Base-by-base conservation (phyloP, 2,113 vertebrate genomes). In the Oophaga pumilio region DNA sequence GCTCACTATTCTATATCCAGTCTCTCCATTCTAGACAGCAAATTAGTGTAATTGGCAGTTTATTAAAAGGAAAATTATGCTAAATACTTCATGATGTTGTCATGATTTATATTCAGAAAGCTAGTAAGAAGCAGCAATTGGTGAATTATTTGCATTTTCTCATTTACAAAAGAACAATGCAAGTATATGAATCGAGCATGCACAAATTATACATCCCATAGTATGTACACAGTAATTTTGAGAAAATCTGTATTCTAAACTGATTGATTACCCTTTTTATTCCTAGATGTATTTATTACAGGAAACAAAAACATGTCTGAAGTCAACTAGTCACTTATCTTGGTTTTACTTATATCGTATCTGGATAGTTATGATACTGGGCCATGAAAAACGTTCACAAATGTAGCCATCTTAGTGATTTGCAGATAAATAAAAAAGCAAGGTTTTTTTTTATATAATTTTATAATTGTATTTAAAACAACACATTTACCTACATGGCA, bases 51-150 rank as follows among this genome's bases (percentile, higher is more conserved):
- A 97, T 96, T 96, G 95, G 95, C 94, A 95, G 93, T 92, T 95
- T 96, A 95, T 96, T 96, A 97, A 96, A 95, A 94, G 95, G 94
- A 93, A 94, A 96, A 96, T 97, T 95, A 96, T 94, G 92, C 94
- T 95, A 95, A 96, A 95, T 95, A 96, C 92, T 94, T 90, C 90
- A 88, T 93, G 92, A 93, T 93, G 93, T 91, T 94, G 93, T 91
- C 91, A 95, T 93, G 92, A 96, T 94, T 94, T 95, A 95, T 94
- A 94, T 92, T 92, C 56, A 86, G 90, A 89, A 89, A 91, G 92
- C 94, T 91, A 92, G 85, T 90, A 92, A 90, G 88, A 92, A 89
- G 68, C 85, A 89, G 91, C 89, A 90, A 90, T 92, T 91, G 89
- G 90, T 90, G 89, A 91, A 83, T 92, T 76, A 94, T 95, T 96